Evolutionary conservation across 2,888 invertebrate species (phyloP), one percentile per base, ranked within the genome.

Genomic region (Papilio protenor): DNA sequence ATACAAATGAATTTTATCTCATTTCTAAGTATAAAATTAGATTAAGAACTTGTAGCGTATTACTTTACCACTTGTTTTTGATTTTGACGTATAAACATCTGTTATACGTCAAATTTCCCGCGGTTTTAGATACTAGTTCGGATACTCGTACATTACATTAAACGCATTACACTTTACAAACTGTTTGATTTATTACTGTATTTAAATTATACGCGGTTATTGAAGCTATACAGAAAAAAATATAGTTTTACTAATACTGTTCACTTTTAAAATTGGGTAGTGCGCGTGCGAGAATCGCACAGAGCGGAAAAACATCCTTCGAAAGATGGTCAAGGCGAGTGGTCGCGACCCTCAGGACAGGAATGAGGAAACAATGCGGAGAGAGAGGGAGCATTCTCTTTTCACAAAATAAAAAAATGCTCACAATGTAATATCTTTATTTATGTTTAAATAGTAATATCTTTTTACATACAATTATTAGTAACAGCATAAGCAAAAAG

Each of bases 81-180:
- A 64, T 8, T 76, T 76, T 76, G 75, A 76, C 75, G 45, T 59
- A 45, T 61, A 73, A 14, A 47, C 23, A 47, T 55, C 18, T 57
- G 57, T 59, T 45, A 23, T 10, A 33, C 55, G 75, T 69, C 66
- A 57, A 55, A 69, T 69, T 75, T 66, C 75, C 69, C 75, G 74
- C 74, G 33, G 18, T 64, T 73, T 74, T 4, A 64, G 2, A 64
- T 33, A 21, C 23, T 59, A 3, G 57, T 21, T 74, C 64, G 74
- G 74, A 64, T 74, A 74, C 49, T 72, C 64, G 71, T 12, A 23
- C 12, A 59, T 23, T 23, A 23, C 12, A 11, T 21, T 12, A 23
- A 21, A 4, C 4, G n/a, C 3, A 59, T 18, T 3, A 23, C 10
- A 59, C 12, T 59, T 21, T 23, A 23, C 1, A 23, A 57, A 59